phyloP scores from a whole-genome alignment of 1,140 invertebrate species.

The Belonocnema kinseyi region DNA sequence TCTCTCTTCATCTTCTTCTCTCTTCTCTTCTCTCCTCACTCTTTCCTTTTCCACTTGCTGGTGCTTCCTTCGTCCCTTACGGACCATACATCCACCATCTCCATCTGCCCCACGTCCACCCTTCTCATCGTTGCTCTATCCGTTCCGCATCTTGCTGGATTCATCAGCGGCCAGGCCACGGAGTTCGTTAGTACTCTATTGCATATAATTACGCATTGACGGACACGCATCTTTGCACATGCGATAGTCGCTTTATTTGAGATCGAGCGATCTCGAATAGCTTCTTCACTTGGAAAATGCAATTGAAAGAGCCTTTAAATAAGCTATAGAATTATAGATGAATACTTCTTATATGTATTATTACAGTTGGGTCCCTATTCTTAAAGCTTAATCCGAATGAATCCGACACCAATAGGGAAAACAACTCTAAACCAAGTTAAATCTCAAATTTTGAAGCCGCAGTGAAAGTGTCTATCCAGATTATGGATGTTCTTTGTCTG shows the following conservation, averaged over 20 bases:
- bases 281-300: not conserved
- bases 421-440: too few species aligned
- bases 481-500: too few species aligned
- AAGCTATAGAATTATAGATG: too few species aligned
- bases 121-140: slow-evolving; percentile 27
- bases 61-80: slow-evolving; percentile 7
- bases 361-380: too few species aligned
- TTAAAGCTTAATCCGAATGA: too few species aligned
- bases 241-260: not conserved
- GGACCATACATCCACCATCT: slow-evolving; percentile 18
- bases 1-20: not conserved
- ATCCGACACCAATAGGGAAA: too few species aligned
- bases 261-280: slow-evolving; percentile 10
- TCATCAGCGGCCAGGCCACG: slow-evolving; percentile 12
- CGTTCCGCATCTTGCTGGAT: slow-evolving; percentile 21
- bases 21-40: not conserved
- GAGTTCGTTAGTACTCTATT: slow-evolving; percentile 18
- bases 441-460: too few species aligned
- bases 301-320: too few species aligned
- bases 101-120: slow-evolving; percentile 24
- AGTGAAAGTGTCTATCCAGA: too few species aligned
- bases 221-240: slow-evolving; percentile 19
- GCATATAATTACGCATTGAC: slow-evolving; percentile 28
- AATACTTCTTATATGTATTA: too few species aligned
- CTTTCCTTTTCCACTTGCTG: not conserved